These are phyloP conservation scores for Amorpha juglandis DNA, from an alignment of 2,888 invertebrate species.

Conservation along the genomic window DNA sequence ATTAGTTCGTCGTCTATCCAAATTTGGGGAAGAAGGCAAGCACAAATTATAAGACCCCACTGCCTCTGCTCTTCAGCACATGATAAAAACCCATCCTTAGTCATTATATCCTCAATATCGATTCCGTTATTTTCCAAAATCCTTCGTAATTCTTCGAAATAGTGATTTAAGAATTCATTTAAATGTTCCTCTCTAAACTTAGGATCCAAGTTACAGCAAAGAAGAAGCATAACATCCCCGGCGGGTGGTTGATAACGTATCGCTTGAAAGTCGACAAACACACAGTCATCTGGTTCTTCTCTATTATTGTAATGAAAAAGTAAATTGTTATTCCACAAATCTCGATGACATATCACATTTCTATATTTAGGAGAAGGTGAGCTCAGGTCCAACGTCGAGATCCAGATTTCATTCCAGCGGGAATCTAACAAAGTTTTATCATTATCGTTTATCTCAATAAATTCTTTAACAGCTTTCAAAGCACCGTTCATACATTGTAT, in stretches of 20 bases:
- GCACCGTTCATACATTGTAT: conserved; percentile 67
- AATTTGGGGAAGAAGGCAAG: conserved; percentile 79
- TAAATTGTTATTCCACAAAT: conserved; percentile 87
- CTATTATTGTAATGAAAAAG: conserved; percentile 76
- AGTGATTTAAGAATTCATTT: conserved; percentile 78
- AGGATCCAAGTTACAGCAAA: conserved; percentile 81
- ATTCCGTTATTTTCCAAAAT: conserved; percentile 70
- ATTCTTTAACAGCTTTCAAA: conserved; percentile 59
- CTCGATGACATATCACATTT: conserved; percentile 85
- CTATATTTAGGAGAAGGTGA: conserved; percentile 55
- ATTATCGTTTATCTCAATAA: conserved; percentile 58
- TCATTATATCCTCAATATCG: conserved; percentile 64
- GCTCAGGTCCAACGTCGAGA: conserved; percentile 50
- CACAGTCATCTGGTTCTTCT: conserved; percentile 79
- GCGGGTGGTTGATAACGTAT: conserved; percentile 87
- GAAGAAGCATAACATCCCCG: conserved; percentile 84
- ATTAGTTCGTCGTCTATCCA: conserved; percentile 81
- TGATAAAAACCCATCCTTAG: conserved; percentile 67
- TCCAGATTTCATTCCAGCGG: conserved; percentile 63
- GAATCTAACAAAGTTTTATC: conserved; percentile 52
- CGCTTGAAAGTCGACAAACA: conserved; percentile 89
- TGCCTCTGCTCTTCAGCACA: conserved; percentile 77
- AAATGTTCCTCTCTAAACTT: conserved; percentile 79
- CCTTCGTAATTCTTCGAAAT: conserved; percentile 77
- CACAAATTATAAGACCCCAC: conserved; percentile 83